Evolutionary conservation across 2,888 invertebrate genomes (phyloP).

Genomic region (Rhagophthalmus giganteus): DNA sequence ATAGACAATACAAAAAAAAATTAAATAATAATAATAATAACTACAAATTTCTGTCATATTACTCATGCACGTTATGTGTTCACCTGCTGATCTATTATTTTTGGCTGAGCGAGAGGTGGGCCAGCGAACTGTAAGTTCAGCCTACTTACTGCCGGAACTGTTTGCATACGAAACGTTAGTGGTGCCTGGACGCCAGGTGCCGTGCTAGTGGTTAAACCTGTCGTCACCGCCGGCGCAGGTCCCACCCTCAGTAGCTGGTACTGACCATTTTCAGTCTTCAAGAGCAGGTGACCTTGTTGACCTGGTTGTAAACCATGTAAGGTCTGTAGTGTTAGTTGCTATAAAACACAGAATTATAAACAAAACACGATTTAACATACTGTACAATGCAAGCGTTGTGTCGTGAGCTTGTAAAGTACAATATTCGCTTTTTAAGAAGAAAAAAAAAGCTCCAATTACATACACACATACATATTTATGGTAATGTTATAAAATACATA

Average conservation of each 20-base stretch:
- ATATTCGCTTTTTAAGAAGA: neutral
- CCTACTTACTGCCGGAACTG: slow-evolving; percentile 86
- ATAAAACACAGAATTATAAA: slow-evolving; percentile 42
- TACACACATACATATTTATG: too few relatives aligned
- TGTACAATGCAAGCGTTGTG: neutral
- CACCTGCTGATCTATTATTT: slow-evolving; percentile 59
- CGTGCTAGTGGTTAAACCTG: slow-evolving; percentile 58
- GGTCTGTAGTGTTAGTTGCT: slow-evolving; percentile 84
- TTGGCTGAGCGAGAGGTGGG: slow-evolving; percentile 64
- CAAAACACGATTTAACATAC: too few relatives aligned
- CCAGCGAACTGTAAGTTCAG: slow-evolving; percentile 62
- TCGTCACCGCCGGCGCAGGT: slow-evolving; percentile 69
- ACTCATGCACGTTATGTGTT: too few relatives aligned
- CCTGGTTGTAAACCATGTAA: slow-evolving; percentile 84
- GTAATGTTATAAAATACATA: too few relatives aligned
- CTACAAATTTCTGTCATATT: slow-evolving; percentile 15
- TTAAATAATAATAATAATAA: too few relatives aligned
- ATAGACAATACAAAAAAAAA: slow-evolving; percentile 1
- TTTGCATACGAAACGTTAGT: slow-evolving; percentile 80
- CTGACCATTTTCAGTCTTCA: slow-evolving; percentile 97
- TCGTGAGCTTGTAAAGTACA: neutral
- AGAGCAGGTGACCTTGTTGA: slow-evolving; percentile 85
- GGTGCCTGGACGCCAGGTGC: slow-evolving; percentile 63
- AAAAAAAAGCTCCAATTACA: neutral
- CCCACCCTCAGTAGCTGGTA: slow-evolving; percentile 90